These are phyloP conservation scores for Channa striata DNA, from an alignment of 2,797 vertebrate species.

Conservation along the genomic window DNA sequence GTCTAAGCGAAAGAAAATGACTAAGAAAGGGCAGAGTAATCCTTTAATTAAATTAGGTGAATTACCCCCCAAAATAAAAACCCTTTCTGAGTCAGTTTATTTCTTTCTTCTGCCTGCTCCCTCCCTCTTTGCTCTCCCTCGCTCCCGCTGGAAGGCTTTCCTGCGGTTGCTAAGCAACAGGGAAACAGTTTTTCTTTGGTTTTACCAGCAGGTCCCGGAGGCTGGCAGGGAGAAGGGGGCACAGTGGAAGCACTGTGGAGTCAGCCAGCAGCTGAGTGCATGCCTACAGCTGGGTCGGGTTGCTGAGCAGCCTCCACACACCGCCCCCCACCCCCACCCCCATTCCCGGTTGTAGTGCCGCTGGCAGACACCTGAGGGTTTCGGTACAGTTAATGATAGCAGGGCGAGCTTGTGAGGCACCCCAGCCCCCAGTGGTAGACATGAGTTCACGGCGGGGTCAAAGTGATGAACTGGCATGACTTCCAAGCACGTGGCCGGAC, in stretches of 20 bases:
- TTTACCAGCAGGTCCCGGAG: conserved; percentile 67
- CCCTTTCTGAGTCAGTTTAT: conserved; percentile 45
- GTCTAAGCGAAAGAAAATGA: conserved; percentile 64
- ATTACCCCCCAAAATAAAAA: conserved; percentile 69
- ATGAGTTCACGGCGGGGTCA: conserved; percentile 49
- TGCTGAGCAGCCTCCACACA: conserved; percentile 7
- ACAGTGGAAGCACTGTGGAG: conserved; percentile 74
- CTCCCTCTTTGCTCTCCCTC: conserved; percentile 40
- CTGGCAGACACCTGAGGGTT: conserved; percentile 40
- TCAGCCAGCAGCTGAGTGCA: conserved; percentile 69
- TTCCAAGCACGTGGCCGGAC: conserved; percentile 22
- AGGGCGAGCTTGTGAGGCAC: conserved; percentile 7
- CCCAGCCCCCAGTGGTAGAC: conserved; percentile 39
- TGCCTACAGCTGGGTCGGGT: conserved; percentile 67
- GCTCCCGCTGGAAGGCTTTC: conserved; percentile 68
- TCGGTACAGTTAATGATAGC: conserved; percentile 27
- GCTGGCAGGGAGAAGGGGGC: conserved; percentile 69
- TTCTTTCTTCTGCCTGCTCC: conserved; percentile 28
- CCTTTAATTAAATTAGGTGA: conserved; percentile 80
- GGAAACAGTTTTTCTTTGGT: conserved; percentile 73
- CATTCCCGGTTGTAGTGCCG: conserved; percentile 29
- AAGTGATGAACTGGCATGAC: conserved; percentile 32
- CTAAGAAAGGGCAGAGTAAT: conserved; percentile 67
- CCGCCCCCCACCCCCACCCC: background rate
- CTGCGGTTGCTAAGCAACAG: conserved; percentile 80